Evolutionary conservation across 2,888 invertebrate genomes (phyloP).

Genomic region (Dione juno): DNA sequence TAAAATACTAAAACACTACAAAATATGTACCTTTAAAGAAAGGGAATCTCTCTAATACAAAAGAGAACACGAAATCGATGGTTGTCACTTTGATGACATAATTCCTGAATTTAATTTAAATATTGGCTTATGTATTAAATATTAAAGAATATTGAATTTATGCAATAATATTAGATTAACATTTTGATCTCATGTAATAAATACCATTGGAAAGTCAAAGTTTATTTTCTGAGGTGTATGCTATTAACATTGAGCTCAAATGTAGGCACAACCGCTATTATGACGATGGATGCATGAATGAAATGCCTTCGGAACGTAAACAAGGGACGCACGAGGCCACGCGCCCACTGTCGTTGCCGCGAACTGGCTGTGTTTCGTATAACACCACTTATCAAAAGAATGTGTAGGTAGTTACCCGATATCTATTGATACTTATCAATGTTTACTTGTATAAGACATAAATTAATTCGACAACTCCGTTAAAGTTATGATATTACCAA

Average conservation of each 20-base stretch:
- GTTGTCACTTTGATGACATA: neutral
- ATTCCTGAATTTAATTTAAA: too few relatives aligned
- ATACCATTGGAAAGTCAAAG: neutral
- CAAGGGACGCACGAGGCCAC: slow-evolving; percentile 53
- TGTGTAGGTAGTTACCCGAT: neutral
- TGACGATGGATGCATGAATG: slow-evolving; percentile 54
- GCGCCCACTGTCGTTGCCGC: slow-evolving; percentile 47
- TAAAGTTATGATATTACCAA: neutral
- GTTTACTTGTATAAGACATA: neutral
- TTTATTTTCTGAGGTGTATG: slow-evolving; percentile 10
- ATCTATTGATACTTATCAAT: neutral
- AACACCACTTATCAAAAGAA: slow-evolving; percentile 7
- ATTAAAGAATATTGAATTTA: too few relatives aligned
- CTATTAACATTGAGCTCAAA: slow-evolving; percentile 35
- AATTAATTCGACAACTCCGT: neutral
- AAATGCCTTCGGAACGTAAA: slow-evolving; percentile 58
- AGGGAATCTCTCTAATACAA: neutral
- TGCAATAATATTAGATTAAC: too few relatives aligned
- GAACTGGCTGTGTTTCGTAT: slow-evolving; percentile 30
- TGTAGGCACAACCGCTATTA: slow-evolving; percentile 39
- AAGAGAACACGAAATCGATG: neutral
- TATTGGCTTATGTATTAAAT: too few relatives aligned
- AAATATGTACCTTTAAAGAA: neutral
- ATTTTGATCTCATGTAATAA: too few relatives aligned
- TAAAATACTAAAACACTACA: neutral